Evolutionary conservation across 2,888 invertebrate genomes (phyloP), one percentile per base, ranked within the genome.

Genomic region (Caenorhabditis afra): DNA sequence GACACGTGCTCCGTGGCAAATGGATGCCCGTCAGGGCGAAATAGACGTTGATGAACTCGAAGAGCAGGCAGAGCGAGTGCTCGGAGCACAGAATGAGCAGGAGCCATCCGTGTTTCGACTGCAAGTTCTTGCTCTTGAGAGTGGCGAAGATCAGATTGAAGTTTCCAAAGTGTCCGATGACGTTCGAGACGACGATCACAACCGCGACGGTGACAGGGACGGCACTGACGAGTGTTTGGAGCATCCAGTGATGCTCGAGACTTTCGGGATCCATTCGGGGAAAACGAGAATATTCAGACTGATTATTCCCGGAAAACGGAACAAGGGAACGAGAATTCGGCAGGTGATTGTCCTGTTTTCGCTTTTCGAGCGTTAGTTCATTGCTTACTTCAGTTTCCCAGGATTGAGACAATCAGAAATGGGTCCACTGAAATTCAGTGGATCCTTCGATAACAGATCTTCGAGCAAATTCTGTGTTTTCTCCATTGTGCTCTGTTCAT

Each of bases 141-240:
- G 70, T 70, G 3, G 70, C 70, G 20, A 23, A 18, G 11, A 70
- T 53, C 18, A 71, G 35, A 22, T 71, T 71, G 11, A 70, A 55
- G 41, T 71, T 71, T n/a, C 71, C 71, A 14, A 71, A 71, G 41
- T 71, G 61, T 11, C 71, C 71, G 18, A 71, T 64, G 1, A 64
- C n/a, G 41, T 71, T 71, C 49, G 64, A 71, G 5, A 64, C 0
- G 12, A 64, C 39, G 14, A 71, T 64, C 0, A 70, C 68, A 5
- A 61, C 22, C 4, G 49, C 61, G 29, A 70, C 61, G 50, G 68
- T 70, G 2, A 29, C 29, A 3, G 67, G 67, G 10, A 59, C 59
- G 1, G 52, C 52, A 3, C 23, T 20, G 5, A 45, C 68, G 11
- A 70, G 16, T 10, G 44, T 18, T 4, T 45, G 39, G 11, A 64